phyloP scores from a whole-genome alignment of 1,140 invertebrate genomes.

The Plectus sambesii region DNA sequence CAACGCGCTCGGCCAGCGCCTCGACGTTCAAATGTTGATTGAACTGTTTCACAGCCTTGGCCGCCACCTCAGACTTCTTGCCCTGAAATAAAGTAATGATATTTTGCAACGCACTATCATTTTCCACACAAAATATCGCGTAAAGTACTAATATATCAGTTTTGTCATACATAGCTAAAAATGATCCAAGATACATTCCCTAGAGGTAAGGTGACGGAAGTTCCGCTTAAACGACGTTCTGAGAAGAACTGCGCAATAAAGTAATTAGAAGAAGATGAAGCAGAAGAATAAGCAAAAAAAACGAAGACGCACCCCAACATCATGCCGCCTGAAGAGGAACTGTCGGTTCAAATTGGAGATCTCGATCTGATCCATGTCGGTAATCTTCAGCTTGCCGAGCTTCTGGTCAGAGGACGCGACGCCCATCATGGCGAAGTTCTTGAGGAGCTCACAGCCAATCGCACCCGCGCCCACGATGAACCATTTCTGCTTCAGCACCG shows the following conservation, averaged over 20 bases:
- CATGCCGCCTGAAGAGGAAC: slow-evolving; percentile 84
- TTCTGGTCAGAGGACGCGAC: slow-evolving; percentile 57
- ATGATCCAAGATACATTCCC: too few species aligned
- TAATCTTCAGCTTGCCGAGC: slow-evolving; percentile 55
- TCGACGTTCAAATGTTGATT: slow-evolving; percentile 76
- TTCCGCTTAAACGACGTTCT: too few species aligned
- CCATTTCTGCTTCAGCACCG: slow-evolving; percentile 61
- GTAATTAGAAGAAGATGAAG: background rate
- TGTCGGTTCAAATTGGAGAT: slow-evolving; percentile 97
- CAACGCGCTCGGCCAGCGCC: slow-evolving; percentile 82
- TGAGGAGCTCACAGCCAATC: slow-evolving; percentile 94
- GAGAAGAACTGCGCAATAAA: slow-evolving; percentile 3
- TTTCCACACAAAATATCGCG: too few species aligned
- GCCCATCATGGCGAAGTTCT: slow-evolving; percentile 98
- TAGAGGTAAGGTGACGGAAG: background rate
- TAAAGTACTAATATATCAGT: too few species aligned
- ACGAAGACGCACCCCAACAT: slow-evolving; percentile 65
- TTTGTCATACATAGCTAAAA: too few species aligned
- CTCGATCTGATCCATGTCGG: slow-evolving; percentile 99
- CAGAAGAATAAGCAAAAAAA: background rate
- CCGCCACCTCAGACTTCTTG: slow-evolving; percentile 78
- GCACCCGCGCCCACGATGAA: slow-evolving; percentile 85
- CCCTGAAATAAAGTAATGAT: slow-evolving; percentile 52
- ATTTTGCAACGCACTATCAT: too few species aligned
- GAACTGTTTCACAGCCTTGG: slow-evolving; percentile 64